Percentiles rank a stretch among this genome's conserved stretches.
These are phyloP conservation scores for Parazoanthus atlanticus DNA, from an alignment of 92 coral and sea anemone genomes.

Conservation along the genomic window DNA sequence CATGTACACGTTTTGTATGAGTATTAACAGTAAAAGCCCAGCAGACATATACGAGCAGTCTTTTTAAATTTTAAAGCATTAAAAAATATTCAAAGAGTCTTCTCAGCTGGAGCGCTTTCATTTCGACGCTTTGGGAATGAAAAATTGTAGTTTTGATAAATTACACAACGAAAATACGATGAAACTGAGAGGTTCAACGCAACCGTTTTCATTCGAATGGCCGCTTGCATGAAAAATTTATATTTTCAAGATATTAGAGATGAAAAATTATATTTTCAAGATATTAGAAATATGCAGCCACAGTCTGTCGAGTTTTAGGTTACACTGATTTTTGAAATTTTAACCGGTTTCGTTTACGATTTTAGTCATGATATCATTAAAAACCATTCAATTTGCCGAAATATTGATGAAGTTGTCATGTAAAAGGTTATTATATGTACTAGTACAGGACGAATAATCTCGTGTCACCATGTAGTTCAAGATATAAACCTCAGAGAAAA, in stretches of 20 bases:
- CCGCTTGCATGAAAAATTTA: not conserved
- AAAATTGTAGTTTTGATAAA: conserved; percentile 11
- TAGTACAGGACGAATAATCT: not conserved
- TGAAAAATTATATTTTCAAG: not conserved
- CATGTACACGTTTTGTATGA: not conserved
- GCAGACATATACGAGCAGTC: not conserved
- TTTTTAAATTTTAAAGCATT: not conserved
- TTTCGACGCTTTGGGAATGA: not conserved
- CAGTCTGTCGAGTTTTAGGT: not conserved
- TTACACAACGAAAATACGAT: not conserved
- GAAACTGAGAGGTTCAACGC: not conserved
- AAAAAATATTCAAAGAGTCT: not conserved
- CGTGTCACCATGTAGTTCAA: not conserved
- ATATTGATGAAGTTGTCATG: not conserved
- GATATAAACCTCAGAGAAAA: not conserved
- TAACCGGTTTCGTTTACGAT: too few species aligned
- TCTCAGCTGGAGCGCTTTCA: conserved; percentile 11
- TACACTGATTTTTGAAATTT: too few species aligned
- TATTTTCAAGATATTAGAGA: not conserved
- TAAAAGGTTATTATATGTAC: not conserved
- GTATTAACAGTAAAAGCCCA: not conserved
- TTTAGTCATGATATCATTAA: too few species aligned
- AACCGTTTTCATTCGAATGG: not conserved
- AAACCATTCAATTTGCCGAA: not conserved
- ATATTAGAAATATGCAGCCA: too few species aligned